Conservation (phyloP, 2,113 vertebrate genomes). For the Bufo bufo region DNA sequence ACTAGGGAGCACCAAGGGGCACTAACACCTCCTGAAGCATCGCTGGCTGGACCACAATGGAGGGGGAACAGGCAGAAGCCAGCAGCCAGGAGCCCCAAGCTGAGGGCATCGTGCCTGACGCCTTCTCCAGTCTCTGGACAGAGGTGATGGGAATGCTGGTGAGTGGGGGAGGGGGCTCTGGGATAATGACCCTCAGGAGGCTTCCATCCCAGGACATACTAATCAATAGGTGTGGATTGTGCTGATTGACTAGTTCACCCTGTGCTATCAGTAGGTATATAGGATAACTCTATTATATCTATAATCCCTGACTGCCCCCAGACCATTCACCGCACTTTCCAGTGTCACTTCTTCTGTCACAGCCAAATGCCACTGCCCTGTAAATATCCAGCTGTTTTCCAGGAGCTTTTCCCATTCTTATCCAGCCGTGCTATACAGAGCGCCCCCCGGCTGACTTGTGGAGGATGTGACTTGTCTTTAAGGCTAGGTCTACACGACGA, state of each 20-base stretch:
- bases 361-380: too few species aligned
- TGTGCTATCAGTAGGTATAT: background rate
- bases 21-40: background rate
- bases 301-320: too few species aligned
- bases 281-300: too few species aligned
- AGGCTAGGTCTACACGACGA: too few species aligned
- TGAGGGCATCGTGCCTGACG: slow-evolving; percentile 74
- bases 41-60: slow-evolving; percentile 66
- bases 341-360: too few species aligned
- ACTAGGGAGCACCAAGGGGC: background rate
- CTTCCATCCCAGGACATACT: background rate
- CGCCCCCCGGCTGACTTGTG: too few species aligned
- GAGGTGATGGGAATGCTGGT: slow-evolving; percentile 98
- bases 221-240: background rate
- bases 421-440: too few species aligned
- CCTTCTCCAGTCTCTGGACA: slow-evolving; percentile 88
- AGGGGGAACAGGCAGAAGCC: slow-evolving; percentile 71
- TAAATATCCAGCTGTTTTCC: too few species aligned
- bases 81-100: slow-evolving; percentile 62
- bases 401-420: too few species aligned
- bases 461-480: too few species aligned
- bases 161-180: slow-evolving; percentile 69
- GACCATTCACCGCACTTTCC: too few species aligned
- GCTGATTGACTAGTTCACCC: background rate
- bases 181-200: background rate